Conservation (phyloP, 2,888 invertebrate genomes). For the Apamea epomidion region DNA sequence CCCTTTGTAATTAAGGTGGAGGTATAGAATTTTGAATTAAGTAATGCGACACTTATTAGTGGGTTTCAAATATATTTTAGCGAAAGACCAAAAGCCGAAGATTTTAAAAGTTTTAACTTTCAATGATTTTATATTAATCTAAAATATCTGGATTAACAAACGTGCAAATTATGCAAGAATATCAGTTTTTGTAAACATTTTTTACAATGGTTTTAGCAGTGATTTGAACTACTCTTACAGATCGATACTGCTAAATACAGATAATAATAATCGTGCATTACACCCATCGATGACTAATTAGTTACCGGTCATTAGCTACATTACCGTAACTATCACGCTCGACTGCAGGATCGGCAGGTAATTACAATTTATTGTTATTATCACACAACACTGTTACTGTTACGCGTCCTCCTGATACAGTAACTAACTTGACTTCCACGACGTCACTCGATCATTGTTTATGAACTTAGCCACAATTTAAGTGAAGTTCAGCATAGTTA, state of each 20-base stretch:
- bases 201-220: background rate
- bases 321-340: too few relatives aligned
- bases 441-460: constrained; percentile 8
- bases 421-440: background rate
- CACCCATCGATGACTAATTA: constrained; percentile 6
- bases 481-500: constrained; percentile 45
- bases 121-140: background rate
- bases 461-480: constrained; percentile 54
- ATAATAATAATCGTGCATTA: background rate
- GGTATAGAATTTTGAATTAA: constrained; percentile 57
- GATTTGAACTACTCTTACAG: background rate
- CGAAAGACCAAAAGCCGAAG: background rate
- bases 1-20: constrained; percentile 58
- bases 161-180: background rate
- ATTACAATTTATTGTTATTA: constrained; percentile 5
- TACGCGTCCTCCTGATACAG: background rate
- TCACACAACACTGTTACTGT: background rate
- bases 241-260: background rate
- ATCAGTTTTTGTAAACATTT: background rate
- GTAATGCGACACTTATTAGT: constrained; percentile 60
- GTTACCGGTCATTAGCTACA: too few relatives aligned
- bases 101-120: background rate
- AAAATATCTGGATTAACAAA: too few relatives aligned
- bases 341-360: background rate
- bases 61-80: constrained; percentile 18